Conservation (phyloP, 1,140 invertebrate genomes). For the Zaprionus capensis region DNA sequence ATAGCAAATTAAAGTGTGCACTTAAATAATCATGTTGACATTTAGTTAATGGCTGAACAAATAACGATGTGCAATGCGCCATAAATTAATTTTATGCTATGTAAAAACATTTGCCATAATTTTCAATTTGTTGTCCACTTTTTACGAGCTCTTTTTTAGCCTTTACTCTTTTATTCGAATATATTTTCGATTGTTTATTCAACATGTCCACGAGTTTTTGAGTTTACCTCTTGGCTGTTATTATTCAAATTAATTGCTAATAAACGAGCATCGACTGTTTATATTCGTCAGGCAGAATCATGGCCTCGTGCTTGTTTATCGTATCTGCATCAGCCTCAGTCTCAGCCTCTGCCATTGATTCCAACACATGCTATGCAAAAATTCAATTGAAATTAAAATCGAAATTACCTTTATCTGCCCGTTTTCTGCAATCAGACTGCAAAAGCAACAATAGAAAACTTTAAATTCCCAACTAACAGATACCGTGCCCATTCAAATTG, state of each 20-base stretch:
- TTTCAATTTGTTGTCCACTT: conserved; percentile 22
- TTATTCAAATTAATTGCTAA: conserved; percentile 79
- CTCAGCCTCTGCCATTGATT: conserved; percentile 50
- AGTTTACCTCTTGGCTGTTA: conserved; percentile 52
- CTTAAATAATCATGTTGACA: conserved; percentile 4
- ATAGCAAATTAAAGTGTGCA: conserved; percentile 1
- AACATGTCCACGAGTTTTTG: conserved; percentile 57
- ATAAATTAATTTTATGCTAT: conserved; percentile 22
- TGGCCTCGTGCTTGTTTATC: conserved; percentile 54
- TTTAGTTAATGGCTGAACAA: conserved; percentile 12
- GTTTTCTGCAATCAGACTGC: conserved; percentile 25
- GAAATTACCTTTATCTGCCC: conserved; percentile 59
- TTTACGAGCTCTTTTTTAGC: conserved; percentile 30
- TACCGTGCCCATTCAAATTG: not conserved
- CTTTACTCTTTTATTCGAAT: conserved; percentile 1
- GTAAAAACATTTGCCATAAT: not conserved
- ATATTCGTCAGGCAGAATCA: conserved; percentile 54
- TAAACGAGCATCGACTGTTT: conserved; percentile 70
- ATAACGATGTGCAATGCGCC: not conserved
- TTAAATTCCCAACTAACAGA: not conserved
- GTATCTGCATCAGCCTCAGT: conserved; percentile 26
- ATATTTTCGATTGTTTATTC: conserved; percentile 54
- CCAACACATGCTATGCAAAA: conserved; percentile 46
- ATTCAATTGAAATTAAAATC: conserved; percentile 25
- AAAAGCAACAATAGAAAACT: not conserved